A percentile compares a stretch with the other conserved stretches of the same genome.
phyloP scores from a whole-genome alignment of 2,113 vertebrate species.

The Chauna torquata region DNA sequence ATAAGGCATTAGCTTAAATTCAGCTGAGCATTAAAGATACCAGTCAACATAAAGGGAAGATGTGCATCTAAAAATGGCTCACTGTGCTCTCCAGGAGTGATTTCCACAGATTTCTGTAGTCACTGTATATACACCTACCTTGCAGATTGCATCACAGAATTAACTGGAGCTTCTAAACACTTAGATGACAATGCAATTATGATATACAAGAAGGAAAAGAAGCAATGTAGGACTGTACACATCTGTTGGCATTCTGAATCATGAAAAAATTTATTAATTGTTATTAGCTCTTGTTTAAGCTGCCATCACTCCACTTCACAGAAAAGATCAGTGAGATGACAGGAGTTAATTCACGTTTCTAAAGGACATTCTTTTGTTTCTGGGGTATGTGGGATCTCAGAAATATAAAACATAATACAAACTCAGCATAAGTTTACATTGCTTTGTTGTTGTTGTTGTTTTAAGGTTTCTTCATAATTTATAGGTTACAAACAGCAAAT shows the following conservation, averaged over 20 bases:
- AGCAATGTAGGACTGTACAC: not conserved
- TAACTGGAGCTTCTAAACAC: not conserved
- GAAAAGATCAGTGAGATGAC: not conserved
- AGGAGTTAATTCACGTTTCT: not conserved
- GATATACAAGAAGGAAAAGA: not conserved
- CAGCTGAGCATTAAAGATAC: not conserved
- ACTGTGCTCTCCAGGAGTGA: not conserved
- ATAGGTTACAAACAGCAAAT: not conserved
- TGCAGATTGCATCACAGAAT: not conserved
- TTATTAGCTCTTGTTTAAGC: not conserved
- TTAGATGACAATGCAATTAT: not conserved
- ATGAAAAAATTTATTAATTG: not conserved
- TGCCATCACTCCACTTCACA: not conserved
- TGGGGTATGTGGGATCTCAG: not conserved
- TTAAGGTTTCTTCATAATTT: not conserved
- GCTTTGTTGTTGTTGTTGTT: not conserved
- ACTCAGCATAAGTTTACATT: not conserved
- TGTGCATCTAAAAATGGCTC: not conserved
- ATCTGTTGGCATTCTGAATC: not conserved
- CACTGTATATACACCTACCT: not conserved
- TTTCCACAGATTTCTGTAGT: not conserved
- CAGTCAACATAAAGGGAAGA: not conserved
- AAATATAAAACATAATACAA: not conserved
- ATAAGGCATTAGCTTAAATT: not conserved
- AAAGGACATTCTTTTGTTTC: not conserved